A percentile compares a stretch with the other conserved stretches of the same genome.
These are phyloP conservation scores for Cheirogaleus medius DNA, from an alignment of 2,113 vertebrate species.

Conservation along the genomic window DNA sequence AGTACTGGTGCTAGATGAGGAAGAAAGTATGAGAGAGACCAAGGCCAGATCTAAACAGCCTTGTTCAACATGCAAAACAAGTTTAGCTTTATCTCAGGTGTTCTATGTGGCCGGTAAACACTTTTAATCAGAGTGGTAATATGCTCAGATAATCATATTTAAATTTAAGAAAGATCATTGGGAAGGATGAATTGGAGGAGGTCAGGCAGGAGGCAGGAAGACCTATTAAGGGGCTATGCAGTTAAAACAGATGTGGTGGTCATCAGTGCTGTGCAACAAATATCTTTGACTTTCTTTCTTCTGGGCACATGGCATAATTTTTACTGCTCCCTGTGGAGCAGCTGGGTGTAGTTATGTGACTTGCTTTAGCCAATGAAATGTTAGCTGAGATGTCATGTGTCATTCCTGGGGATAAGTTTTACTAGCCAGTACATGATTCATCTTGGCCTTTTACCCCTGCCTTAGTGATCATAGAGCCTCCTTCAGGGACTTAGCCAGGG, in stretches of 20 bases:
- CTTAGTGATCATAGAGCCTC: not conserved
- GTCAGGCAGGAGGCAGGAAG: not conserved
- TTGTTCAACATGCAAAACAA: not conserved
- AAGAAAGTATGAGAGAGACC: not conserved
- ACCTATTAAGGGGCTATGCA: accelerated
- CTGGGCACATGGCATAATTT: not conserved
- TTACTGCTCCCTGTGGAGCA: not conserved
- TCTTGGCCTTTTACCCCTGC: not conserved
- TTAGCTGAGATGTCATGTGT: not conserved
- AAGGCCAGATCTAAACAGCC: not conserved
- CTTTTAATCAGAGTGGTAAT: not conserved
- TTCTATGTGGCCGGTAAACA: not conserved
- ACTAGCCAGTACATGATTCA: not conserved
- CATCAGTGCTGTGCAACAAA: not conserved
- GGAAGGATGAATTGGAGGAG: not conserved
- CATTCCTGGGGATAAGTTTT: not conserved
- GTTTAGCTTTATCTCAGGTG: not conserved
- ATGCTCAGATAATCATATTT: not conserved
- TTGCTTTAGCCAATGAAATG: not conserved
- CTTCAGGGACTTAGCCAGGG: not conserved
- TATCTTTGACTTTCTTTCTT: not conserved
- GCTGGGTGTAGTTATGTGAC: not conserved
- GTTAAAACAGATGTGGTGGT: not conserved
- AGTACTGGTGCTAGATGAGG: not conserved
- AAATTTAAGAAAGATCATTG: not conserved